Evolutionary conservation across 2,888 invertebrate genomes (phyloP), one percentile per base, ranked within the genome.

Genomic region (Leucophora obtusa): DNA sequence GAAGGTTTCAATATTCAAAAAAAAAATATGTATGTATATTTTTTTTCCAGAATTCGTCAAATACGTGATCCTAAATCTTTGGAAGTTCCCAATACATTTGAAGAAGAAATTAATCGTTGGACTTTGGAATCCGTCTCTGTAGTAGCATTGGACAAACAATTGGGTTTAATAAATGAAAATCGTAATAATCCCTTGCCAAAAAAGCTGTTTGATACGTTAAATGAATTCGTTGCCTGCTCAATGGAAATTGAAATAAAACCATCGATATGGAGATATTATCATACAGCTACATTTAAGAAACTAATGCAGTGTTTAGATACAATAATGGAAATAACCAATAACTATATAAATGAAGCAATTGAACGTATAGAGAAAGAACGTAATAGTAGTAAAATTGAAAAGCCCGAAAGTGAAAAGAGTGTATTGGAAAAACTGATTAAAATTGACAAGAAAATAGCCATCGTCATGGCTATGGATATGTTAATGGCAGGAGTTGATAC

Each of bases 401-500:
- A 84, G 14, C 75, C 83, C 1, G 85, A 85, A 18, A 81, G 78
- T 11, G 86, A 91, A 15, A 88, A 91, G 28, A 94, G 94, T 86
- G 91, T 94, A 1, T 89, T 95, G 50, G 93, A 94, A 87, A 93
- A 92, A 84, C 87, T 95, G 11, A 87, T 94, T 24, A 92, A 91
- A 56, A 91, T 93, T 18, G 93, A 94, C 83, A 91, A 92, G 82
- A 92, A 91, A 85, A 91, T 93, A 9, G 95, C 94, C 0, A 86
- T 92, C 7, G 91, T 93, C 79, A 94, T 94, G 94, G 93, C 93
- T 1, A 92, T 93, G 85, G 95, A 95, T 86, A 93, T 95, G 93
- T 84, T 95, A 9, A 89, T 93, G 76, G 94, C 93, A 51, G 95
- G 95, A 71, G 93, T 95, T 21, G 95, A 95, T 86, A 94, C 94